phyloP scores from a whole-genome alignment of 2,797 vertebrate species.

The Spheniscus humboldti region DNA sequence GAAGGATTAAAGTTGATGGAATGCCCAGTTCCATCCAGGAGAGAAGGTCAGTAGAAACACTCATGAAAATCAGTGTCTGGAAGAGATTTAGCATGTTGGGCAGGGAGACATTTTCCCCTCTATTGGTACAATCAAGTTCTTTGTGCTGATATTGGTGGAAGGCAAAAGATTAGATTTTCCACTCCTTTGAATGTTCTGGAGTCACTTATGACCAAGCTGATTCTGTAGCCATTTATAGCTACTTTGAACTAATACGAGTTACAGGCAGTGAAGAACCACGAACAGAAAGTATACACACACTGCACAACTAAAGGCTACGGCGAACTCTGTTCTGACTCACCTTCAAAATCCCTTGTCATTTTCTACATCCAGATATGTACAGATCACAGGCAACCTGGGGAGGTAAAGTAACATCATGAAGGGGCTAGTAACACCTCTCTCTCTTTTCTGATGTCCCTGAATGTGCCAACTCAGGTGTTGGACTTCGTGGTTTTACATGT shows the following conservation, averaged over 20 bases:
- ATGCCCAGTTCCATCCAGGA: background rate
- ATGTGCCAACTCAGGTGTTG: background rate
- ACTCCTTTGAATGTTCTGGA: background rate
- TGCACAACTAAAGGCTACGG: background rate
- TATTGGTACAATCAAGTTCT: background rate
- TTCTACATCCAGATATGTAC: background rate
- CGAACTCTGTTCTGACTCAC: background rate
- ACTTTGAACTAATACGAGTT: background rate
- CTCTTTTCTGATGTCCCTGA: background rate
- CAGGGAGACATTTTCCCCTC: background rate
- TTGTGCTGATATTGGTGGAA: background rate
- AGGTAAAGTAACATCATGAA: background rate
- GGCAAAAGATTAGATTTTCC: background rate
- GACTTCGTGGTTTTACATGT: background rate
- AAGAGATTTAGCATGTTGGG: background rate
- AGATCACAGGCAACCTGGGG: background rate
- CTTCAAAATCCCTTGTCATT: background rate
- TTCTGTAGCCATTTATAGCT: background rate
- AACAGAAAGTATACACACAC: background rate
- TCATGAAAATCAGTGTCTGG: background rate
- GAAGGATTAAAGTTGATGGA: background rate
- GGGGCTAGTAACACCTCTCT: background rate
- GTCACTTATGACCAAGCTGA: background rate
- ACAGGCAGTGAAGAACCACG: accelerated
- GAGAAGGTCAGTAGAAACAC: background rate